Percentiles rank a stretch among this genome's conserved stretches.
Conservation (phyloP, 1,140 invertebrate genomes). For the Cherax destructor region DNA sequence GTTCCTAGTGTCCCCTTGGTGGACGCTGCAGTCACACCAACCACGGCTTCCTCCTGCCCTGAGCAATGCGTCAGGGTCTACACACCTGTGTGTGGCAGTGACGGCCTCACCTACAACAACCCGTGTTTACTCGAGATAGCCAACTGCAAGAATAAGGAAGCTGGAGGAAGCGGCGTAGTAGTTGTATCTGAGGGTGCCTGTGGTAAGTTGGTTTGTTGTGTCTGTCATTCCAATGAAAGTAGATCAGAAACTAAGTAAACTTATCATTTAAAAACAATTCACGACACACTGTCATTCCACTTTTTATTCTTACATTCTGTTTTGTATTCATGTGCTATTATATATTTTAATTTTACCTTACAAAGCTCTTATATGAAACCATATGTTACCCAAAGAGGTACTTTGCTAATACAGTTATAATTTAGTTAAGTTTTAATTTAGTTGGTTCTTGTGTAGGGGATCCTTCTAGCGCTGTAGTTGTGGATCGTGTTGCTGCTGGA, state of each 20-base stretch:
- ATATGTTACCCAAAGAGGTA: too few relatives aligned
- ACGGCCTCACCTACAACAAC: conserved; percentile 92
- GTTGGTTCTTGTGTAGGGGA: too few relatives aligned
- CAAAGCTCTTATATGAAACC: too few relatives aligned
- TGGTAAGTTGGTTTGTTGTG: conserved; percentile 7
- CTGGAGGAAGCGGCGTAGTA: conserved; percentile 12
- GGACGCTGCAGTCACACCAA: not conserved
- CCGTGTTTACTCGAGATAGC: conserved; percentile 74
- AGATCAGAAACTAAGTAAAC: too few relatives aligned
- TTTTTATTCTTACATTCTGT: too few relatives aligned
- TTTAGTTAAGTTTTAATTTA: too few relatives aligned
- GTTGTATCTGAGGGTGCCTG: conserved; percentile 1
- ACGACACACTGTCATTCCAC: too few relatives aligned
- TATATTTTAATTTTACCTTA: too few relatives aligned
- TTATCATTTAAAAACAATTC: too few relatives aligned
- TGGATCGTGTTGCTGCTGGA: not conserved
- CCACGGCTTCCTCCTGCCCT: conserved; percentile 60
- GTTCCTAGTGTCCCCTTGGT: not conserved
- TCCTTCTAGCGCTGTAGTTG: not conserved
- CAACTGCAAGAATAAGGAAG: conserved; percentile 51
- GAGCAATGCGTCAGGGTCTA: conserved; percentile 86
- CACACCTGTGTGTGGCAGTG: conserved; percentile 85
- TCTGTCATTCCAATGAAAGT: too few relatives aligned
- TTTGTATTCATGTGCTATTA: too few relatives aligned
- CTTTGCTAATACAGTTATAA: too few relatives aligned